A percentile compares a stretch with the other conserved stretches of the same genome.
Conservation (phyloP, 2,113 vertebrate genomes). For the Charadrius vociferus region DNA sequence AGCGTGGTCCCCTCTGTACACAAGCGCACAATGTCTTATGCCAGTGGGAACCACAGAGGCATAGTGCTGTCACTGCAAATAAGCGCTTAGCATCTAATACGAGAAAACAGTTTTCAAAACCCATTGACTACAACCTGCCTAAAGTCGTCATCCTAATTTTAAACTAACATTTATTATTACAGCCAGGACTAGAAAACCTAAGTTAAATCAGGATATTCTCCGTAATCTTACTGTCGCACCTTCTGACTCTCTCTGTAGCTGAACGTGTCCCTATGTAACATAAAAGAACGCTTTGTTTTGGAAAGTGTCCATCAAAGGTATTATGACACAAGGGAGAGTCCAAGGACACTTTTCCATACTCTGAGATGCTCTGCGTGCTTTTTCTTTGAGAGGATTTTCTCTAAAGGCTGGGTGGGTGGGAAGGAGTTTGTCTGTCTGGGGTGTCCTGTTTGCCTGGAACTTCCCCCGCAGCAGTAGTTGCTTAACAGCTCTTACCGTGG, state of each 20-base stretch:
- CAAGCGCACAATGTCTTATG: neutral
- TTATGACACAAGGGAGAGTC: neutral
- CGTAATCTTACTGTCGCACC: neutral
- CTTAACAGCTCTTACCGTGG: rapidly evolving
- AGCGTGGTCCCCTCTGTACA: too few relatives aligned
- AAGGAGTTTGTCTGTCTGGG: neutral
- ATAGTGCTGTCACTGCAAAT: rapidly evolving
- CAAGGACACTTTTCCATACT: neutral
- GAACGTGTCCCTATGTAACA: neutral
- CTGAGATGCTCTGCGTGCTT: neutral
- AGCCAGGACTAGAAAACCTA: neutral
- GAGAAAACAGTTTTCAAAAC: neutral
- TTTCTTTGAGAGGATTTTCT: neutral
- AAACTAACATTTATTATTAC: neutral
- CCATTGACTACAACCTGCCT: constrained; percentile 6
- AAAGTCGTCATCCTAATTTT: neutral
- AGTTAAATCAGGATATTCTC: neutral
- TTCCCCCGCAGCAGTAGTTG: rapidly evolving
- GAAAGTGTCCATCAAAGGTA: rapidly evolving
- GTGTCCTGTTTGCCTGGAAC: neutral
- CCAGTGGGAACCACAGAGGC: neutral
- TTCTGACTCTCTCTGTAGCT: neutral
- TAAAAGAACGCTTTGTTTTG: neutral
- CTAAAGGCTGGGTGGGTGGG: neutral
- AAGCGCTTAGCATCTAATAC: neutral